These are phyloP conservation scores for Exaiptasia diaphana DNA, from an alignment of 64 coral and sea anemone species.

Conservation along the genomic window DNA sequence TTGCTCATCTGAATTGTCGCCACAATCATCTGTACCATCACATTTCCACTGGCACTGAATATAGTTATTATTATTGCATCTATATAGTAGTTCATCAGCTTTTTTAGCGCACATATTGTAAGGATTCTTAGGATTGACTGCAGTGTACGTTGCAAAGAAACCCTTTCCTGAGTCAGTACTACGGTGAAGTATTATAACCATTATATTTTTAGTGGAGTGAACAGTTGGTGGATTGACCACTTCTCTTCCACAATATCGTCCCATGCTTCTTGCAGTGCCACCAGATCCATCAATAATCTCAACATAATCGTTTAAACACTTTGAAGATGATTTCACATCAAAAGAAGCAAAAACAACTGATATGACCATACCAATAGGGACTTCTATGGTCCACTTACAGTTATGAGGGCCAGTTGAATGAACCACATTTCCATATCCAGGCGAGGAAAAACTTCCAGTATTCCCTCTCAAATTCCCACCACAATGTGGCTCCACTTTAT, in stretches of 20 bases:
- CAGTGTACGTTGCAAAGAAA: conserved; percentile 76
- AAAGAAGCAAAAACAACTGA: conserved; percentile 65
- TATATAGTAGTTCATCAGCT: conserved; percentile 65
- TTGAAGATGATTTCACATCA: conserved; percentile 12
- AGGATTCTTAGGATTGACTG: conserved; percentile 63
- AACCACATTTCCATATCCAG: conserved; percentile 42
- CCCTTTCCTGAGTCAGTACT: conserved; percentile 40
- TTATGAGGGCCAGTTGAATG: neutral
- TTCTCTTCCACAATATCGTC: conserved; percentile 60
- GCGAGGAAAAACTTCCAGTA: conserved; percentile 70
- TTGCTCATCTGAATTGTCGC: conserved; percentile 75
- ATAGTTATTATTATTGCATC: conserved; percentile 58
- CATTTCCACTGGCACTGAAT: conserved; percentile 86
- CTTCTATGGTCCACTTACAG: conserved; percentile 76
- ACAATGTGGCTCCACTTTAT: conserved; percentile 61
- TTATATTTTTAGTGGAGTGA: conserved; percentile 47
- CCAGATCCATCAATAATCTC: conserved; percentile 62
- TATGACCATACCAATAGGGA: conserved; percentile 47
- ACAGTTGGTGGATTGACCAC: conserved; percentile 5
- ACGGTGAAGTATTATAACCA: conserved; percentile 55
- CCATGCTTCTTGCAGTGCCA: conserved; percentile 7
- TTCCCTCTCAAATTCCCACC: conserved; percentile 48
- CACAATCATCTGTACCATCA: conserved; percentile 76
- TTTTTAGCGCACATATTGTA: conserved; percentile 61
- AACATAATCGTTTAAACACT: conserved; percentile 55